These are phyloP conservation scores for Cataglyphis albicans DNA, from an alignment of 2,888 invertebrate species.

Conservation along the genomic window DNA sequence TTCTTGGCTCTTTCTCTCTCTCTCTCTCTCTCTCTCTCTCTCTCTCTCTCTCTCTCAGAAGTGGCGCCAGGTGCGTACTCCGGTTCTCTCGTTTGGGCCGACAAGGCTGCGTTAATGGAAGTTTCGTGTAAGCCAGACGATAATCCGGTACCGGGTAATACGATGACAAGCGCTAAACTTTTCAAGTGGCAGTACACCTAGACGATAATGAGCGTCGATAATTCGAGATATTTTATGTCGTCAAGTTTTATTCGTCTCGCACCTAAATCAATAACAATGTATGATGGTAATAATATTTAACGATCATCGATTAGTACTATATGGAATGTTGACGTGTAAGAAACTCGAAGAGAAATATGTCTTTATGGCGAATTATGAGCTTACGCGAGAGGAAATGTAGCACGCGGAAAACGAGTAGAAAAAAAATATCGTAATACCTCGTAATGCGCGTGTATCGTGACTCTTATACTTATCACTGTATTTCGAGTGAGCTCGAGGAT, in stretches of 20 bases:
- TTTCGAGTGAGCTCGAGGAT: background rate
- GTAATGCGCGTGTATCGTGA: slow-evolving; percentile 44
- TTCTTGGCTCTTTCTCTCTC: slow-evolving; percentile 34
- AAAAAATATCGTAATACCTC: background rate
- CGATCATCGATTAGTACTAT: slow-evolving; percentile 46
- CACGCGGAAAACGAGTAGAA: background rate
- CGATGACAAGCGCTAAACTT: slow-evolving; percentile 59
- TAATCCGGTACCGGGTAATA: slow-evolving; percentile 68
- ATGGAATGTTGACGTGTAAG: background rate
- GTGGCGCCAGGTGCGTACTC: slow-evolving; percentile 73
- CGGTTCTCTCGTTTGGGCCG: slow-evolving; percentile 58
- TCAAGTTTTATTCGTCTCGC: slow-evolving; percentile 48
- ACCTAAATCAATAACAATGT: slow-evolving; percentile 50
- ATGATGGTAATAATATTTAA: slow-evolving; percentile 53
- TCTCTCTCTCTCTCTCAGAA: slow-evolving; percentile 59
- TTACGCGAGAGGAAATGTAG: background rate
- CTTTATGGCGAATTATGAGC: background rate
- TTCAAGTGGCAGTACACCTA: slow-evolving; percentile 60
- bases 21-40: background rate
- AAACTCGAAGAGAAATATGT: background rate
- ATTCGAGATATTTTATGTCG: slow-evolving; percentile 45
- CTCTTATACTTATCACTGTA: background rate
- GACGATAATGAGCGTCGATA: slow-evolving; percentile 36
- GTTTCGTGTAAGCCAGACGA: slow-evolving; percentile 78
- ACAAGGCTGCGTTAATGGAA: slow-evolving; percentile 80